Base-by-base conservation (phyloP, 2,888 invertebrate genomes). In the Acrocyrtus sp. region DNA sequence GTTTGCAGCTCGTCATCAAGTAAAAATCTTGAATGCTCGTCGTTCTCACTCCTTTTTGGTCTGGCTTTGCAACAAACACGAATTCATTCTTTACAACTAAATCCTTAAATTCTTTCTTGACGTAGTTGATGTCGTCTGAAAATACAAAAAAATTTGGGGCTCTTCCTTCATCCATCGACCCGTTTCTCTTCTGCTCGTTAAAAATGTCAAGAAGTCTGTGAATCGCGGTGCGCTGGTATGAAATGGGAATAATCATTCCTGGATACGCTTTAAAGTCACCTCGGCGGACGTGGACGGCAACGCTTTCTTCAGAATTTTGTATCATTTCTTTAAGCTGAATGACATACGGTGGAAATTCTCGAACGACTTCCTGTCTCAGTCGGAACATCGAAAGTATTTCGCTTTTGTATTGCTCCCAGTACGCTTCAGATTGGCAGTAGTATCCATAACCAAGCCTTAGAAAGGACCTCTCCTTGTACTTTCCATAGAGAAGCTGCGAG, bases 21-120 rank as follows among this genome's bases (percentile, higher is more conserved):
- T 47, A 54, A 10, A 74, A 74, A 27, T 74, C 74, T 24, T 63
- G n/a, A 0, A 74, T 3, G 10, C 63, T 65, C n/a, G 54, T 67
- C n/a, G 29, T 43, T 5, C 50, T 51, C 15, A 10, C n/a, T n/a
- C n/a, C n/a, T n/a, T n/a, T n/a, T n/a, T n/a, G n/a, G 15, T 53
- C 45, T n/a, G n/a, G n/a, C n/a, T n/a, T n/a, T n/a, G n/a, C n/a
- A n/a, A n/a, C n/a, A n/a, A n/a, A n/a, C n/a, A n/a, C n/a, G n/a
- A n/a, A 41, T 6, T 24, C 6, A 6, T 27, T n/a, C n/a, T n/a
- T n/a, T n/a, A n/a, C n/a, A n/a, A n/a, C n/a, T n/a, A n/a, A n/a
- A n/a, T n/a, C n/a, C n/a, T n/a, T n/a, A n/a, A n/a, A n/a, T n/a
- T n/a, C n/a, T n/a, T n/a, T n/a, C n/a, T n/a, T n/a, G n/a, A n/a